phyloP scores from a whole-genome alignment of 2,113 vertebrate genomes.

The Istiophorus platypterus region DNA sequence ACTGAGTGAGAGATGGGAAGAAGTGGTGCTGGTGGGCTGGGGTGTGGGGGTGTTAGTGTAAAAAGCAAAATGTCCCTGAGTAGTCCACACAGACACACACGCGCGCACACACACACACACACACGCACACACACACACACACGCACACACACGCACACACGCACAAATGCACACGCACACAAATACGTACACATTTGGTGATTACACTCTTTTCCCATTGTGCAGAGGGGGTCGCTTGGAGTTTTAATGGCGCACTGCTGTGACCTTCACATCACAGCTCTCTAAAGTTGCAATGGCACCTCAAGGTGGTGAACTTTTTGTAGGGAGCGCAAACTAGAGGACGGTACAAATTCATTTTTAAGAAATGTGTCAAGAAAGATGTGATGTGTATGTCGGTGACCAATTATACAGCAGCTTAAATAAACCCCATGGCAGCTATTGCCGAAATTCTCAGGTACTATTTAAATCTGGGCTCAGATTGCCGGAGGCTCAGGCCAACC shows the following conservation, averaged over 20 bases:
- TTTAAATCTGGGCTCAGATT: background rate
- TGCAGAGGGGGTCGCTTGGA: slow-evolving; percentile 33
- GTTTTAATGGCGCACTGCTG: slow-evolving; percentile 40
- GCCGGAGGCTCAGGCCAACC: too few relatives aligned
- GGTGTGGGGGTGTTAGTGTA: slow-evolving; percentile 58
- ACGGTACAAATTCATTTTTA: background rate
- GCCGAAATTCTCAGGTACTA: background rate
- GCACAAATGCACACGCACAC: too few relatives aligned
- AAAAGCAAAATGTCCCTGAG: slow-evolving; percentile 70
- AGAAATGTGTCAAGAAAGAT: background rate
- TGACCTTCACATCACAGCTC: slow-evolving; percentile 62
- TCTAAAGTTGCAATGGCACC: slow-evolving; percentile 42
- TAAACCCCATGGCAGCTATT: background rate
- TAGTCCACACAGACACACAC: slow-evolving; percentile 24
- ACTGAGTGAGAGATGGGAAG: slow-evolving; percentile 30
- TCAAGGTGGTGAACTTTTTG: slow-evolving; percentile 18
- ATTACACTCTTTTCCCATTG: slow-evolving; percentile 52
- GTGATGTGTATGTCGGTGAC: background rate
- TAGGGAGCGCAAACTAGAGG: slow-evolving; percentile 1
- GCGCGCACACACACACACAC: slow-evolving; percentile 20
- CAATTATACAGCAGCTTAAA: background rate
- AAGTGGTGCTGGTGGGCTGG: slow-evolving; percentile 12
- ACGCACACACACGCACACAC: too few relatives aligned
- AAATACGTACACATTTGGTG: slow-evolving; percentile 25
- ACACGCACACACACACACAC: slow-evolving; percentile 12